A percentile compares a stretch with the other conserved stretches of the same genome.
These are phyloP conservation scores for Cyclophora albipunctata DNA, from an alignment of 2,888 invertebrate genomes.

Conservation along the genomic window DNA sequence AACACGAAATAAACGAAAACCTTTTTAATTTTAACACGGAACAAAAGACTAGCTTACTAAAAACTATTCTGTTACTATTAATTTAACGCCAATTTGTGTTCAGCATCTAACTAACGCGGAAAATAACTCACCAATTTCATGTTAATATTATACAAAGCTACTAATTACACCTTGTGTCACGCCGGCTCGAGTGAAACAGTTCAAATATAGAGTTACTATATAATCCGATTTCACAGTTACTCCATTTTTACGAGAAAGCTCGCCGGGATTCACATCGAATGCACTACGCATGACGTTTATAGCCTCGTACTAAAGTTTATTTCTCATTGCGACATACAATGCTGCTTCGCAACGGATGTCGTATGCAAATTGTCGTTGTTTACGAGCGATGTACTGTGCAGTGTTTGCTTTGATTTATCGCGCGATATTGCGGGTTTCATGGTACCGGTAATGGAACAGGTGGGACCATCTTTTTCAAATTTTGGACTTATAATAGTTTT, in stretches of 20 bases:
- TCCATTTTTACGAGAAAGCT: conserved; percentile 11
- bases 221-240: not conserved
- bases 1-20: too few species aligned
- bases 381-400: conserved; percentile 12
- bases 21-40: too few species aligned
- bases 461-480: conserved; percentile 7
- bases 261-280: conserved; percentile 9
- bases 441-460: conserved; percentile 7
- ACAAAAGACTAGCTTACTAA: too few species aligned
- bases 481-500: conserved; percentile 5
- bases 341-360: conserved; percentile 1
- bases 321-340: conserved; percentile 14
- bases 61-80: too few species aligned
- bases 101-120: too few species aligned
- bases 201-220: not conserved
- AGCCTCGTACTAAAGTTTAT: conserved; percentile 9
- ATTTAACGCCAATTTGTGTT: too few species aligned
- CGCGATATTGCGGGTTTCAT: not conserved
- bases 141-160: too few species aligned
- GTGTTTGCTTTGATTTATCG: conserved; percentile 13
- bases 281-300: conserved; percentile 9
- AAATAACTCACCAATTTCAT: too few species aligned
- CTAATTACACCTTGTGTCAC: too few species aligned
- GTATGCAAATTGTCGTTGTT: conserved; percentile 18
- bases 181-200: too few species aligned